phyloP scores from a whole-genome alignment of 53 echinoderm and acorn worm genomes.

The Glandiceps talaboti region DNA sequence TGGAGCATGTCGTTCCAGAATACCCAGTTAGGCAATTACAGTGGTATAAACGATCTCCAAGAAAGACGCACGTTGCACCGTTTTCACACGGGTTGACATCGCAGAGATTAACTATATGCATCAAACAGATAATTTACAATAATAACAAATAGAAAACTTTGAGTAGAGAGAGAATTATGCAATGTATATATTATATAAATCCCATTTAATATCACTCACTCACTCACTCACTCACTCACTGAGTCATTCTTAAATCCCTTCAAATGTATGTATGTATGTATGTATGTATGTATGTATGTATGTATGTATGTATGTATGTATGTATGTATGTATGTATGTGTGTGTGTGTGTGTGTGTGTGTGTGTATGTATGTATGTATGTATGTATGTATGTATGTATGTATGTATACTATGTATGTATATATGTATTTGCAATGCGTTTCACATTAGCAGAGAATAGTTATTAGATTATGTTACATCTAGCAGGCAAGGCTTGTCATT shows the following conservation, averaged over 20 bases:
- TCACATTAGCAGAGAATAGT: too few species aligned
- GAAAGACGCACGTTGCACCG: neutral
- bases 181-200: too few species aligned
- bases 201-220: too few species aligned
- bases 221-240: too few species aligned
- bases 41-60: neutral
- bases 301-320: conserved; percentile 10
- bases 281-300: conserved; percentile 10
- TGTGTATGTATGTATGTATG: conserved; percentile 4
- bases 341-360: conserved; percentile 7
- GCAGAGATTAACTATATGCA: neutral
- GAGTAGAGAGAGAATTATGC: too few species aligned
- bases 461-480: too few species aligned
- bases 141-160: too few species aligned
- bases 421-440: conserved; percentile 1
- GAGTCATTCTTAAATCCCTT: too few species aligned
- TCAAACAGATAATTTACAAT: too few species aligned
- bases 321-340: conserved; percentile 4
- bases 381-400: conserved; percentile 1
- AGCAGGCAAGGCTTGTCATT: too few species aligned
- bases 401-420: neutral
- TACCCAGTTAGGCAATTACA: neutral
- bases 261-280: conserved; percentile 7
- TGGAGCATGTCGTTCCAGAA: neutral
- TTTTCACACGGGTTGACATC: neutral